A percentile compares a stretch with the other conserved stretches of the same genome.
Evolutionary conservation across 2,888 invertebrate genomes (phyloP).

Genomic region (Ceraclea dissimilis): DNA sequence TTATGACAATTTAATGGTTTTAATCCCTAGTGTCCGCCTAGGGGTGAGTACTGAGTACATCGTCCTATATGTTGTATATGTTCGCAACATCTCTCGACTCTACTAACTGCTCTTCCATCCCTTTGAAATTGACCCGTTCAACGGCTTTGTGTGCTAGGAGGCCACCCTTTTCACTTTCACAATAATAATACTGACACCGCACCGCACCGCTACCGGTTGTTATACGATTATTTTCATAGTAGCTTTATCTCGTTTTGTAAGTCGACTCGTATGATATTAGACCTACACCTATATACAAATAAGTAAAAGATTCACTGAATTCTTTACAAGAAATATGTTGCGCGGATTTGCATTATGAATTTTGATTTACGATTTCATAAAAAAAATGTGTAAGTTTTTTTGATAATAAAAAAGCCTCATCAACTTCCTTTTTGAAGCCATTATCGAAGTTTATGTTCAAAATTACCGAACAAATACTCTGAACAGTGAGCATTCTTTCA

Average conservation of each 20-base stretch:
- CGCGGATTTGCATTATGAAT: too few species aligned
- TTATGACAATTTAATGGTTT: conserved; percentile 26
- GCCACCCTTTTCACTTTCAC: conserved; percentile 5
- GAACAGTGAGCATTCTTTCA: background rate
- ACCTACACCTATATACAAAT: too few species aligned
- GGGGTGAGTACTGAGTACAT: background rate
- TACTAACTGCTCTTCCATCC: background rate
- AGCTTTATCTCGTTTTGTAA: too few species aligned
- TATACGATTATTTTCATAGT: background rate
- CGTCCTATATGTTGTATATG: too few species aligned
- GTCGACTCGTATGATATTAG: too few species aligned
- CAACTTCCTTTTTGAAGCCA: background rate
- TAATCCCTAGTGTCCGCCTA: conserved; percentile 13
- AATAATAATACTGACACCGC: background rate
- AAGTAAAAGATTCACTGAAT: too few species aligned
- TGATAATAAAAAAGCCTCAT: background rate
- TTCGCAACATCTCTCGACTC: background rate
- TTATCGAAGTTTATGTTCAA: background rate
- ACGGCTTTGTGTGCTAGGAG: conserved; percentile 4
- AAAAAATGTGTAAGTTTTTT: too few species aligned
- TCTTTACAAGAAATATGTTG: too few species aligned
- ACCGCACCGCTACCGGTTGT: background rate
- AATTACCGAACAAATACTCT: background rate
- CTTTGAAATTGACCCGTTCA: conserved; percentile 23
- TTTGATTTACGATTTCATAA: too few species aligned